phyloP scores from a whole-genome alignment of 2,797 vertebrate genomes.

The Enteromius anoplus region DNA sequence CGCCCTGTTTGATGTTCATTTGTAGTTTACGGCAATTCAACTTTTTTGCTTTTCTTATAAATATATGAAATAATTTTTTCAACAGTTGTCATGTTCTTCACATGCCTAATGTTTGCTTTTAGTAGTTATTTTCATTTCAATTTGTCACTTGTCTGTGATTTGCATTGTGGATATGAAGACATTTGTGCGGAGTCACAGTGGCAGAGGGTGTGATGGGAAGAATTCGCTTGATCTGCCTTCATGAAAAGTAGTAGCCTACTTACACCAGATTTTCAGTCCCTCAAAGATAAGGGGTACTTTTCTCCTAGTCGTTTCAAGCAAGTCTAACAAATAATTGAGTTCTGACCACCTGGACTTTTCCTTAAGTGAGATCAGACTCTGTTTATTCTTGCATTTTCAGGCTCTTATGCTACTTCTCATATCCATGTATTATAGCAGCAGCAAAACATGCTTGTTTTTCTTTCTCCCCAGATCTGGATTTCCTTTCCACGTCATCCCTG shows the following conservation, averaged over 20 bases:
- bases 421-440: background rate
- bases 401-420: background rate
- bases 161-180: background rate
- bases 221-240: background rate
- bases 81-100: background rate
- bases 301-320: background rate
- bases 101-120: background rate
- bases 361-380: background rate
- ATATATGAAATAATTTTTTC: too few relatives aligned
- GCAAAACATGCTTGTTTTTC: slow-evolving; percentile 5
- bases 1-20: background rate
- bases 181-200: background rate
- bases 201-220: background rate
- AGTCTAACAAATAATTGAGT: background rate
- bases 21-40: background rate
- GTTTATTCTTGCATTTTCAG: slow-evolving; percentile 18
- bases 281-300: background rate
- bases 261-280: background rate
- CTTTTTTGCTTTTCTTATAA: background rate
- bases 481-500: background rate
- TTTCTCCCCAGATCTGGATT: background rate
- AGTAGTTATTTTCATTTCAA: background rate
- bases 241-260: background rate
- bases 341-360: background rate
- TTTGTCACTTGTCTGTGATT: background rate